Conservation (phyloP, 35 echinoderm and acorn worm genomes). For the Apostichopus japonicus region DNA sequence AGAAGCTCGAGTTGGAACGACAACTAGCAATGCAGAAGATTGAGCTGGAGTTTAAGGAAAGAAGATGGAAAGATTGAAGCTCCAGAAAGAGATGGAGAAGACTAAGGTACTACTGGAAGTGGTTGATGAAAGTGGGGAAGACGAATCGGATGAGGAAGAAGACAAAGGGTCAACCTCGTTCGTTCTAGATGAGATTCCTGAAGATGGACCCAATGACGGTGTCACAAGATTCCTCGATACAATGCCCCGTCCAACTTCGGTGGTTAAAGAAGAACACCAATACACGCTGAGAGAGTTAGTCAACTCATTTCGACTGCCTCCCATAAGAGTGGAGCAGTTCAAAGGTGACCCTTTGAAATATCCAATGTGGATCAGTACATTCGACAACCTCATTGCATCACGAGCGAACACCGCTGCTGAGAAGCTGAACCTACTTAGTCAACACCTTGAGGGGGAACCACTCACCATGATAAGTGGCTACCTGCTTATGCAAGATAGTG, state of each 20-base stretch:
- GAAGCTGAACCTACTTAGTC: conserved; percentile 40
- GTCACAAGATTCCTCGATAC: background rate
- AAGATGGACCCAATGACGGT: background rate
- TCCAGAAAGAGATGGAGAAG: conserved; percentile 21
- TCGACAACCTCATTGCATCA: conserved; percentile 43
- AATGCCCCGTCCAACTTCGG: background rate
- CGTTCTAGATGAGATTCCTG: background rate
- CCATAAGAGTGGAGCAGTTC: background rate
- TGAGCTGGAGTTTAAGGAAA: conserved; percentile 39
- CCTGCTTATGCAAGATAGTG: conserved; percentile 9
- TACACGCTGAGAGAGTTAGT: background rate
- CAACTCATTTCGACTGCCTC: conserved; percentile 38
- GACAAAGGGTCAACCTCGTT: background rate
- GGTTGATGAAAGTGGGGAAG: background rate
- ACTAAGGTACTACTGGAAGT: background rate
- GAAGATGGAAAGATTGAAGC: background rate
- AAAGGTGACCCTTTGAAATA: conserved; percentile 28
- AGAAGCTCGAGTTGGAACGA: conserved; percentile 13
- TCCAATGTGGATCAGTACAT: conserved; percentile 33
- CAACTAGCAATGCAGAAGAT: conserved; percentile 28
- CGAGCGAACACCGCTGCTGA: background rate
- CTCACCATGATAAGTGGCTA: conserved; percentile 24
- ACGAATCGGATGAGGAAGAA: background rate
- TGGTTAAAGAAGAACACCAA: background rate
- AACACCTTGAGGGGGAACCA: conserved; percentile 22